Evolutionary conservation across 1,140 invertebrate genomes (phyloP).

Genomic region (Manduca sexta): DNA sequence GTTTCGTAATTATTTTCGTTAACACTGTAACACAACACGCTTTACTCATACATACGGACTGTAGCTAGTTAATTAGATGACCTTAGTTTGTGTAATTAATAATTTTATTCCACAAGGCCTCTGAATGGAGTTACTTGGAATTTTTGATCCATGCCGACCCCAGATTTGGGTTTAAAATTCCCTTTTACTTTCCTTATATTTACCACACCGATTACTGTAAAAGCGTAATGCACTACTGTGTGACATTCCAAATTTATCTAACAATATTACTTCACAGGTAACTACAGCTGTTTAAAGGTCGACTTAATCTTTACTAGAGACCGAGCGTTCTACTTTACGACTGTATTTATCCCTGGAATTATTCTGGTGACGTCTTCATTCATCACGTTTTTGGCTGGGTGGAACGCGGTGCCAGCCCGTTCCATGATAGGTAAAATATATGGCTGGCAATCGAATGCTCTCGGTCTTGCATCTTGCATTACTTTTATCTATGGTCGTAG

Average conservation of each 20-base stretch:
- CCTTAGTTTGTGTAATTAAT: conserved; percentile 29
- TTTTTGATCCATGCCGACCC: conserved; percentile 32
- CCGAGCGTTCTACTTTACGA: conserved; percentile 91
- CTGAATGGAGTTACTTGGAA: conserved; percentile 73
- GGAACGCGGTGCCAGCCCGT: conserved; percentile 92
- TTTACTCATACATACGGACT: conserved; percentile 66
- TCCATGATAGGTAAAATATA: conserved; percentile 86
- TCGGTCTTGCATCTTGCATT: conserved; percentile 57
- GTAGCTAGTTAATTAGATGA: conserved; percentile 44
- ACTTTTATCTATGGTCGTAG: conserved; percentile 39
- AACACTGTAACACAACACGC: conserved; percentile 51
- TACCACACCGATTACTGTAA: background rate
- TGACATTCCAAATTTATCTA: conserved; percentile 37
- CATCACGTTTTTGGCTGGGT: conserved; percentile 94
- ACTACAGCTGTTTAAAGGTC: conserved; percentile 93
- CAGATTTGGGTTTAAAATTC: conserved; percentile 15
- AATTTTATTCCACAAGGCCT: conserved; percentile 57
- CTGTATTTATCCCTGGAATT: conserved; percentile 92
- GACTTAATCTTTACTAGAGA: conserved; percentile 87
- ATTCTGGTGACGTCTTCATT: conserved; percentile 93
- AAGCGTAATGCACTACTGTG: conserved; percentile 1
- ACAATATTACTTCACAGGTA: conserved; percentile 77
- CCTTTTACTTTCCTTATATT: conserved; percentile 10
- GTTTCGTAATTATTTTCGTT: conserved; percentile 18
- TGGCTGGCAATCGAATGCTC: conserved; percentile 58